Base-by-base conservation (phyloP, 1,140 invertebrate species). In the Mesaphorura yosii region DNA sequence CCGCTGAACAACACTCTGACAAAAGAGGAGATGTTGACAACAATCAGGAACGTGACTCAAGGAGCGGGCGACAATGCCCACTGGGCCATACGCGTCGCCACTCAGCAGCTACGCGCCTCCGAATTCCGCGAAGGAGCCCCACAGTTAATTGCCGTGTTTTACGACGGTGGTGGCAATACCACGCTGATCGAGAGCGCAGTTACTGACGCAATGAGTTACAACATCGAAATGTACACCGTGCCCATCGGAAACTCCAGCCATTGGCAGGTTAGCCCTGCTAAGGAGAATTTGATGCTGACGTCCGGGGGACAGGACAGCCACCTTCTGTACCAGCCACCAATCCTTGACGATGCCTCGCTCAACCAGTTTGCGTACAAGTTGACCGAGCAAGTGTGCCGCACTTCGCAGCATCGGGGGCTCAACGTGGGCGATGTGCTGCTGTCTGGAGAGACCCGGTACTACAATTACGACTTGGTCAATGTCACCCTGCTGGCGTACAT, bases 161-260 rank as follows among this genome's bases (percentile, higher is more conserved):
- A 50, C 5, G 56, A 58, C 27, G 56, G 56, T 1, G 14, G 28
- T 2, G 53, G 51, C 19, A 26, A 20, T 7, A 1, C n/a, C 1
- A n/a, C n/a, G n/a, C n/a, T n/a, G n/a, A n/a, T n/a, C n/a, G n/a
- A n/a, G n/a, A n/a, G n/a, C n/a, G n/a, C n/a, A n/a, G n/a, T n/a
- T n/a, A n/a, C n/a, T n/a, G n/a, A n/a, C n/a, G n/a, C n/a, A n/a
- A n/a, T n/a, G n/a, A n/a, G n/a, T n/a, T n/a, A n/a, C n/a, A n/a
- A n/a, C n/a, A n/a, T n/a, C n/a, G n/a, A n/a, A n/a, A n/a, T n/a
- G n/a, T n/a, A n/a, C n/a, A n/a, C n/a, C n/a, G n/a, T n/a, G n/a
- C n/a, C n/a, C n/a, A n/a, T n/a, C n/a, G n/a, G n/a, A n/a, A n/a
- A n/a, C n/a, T n/a, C n/a, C n/a, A n/a, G n/a, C n/a, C n/a, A n/a